Percentiles rank a stretch among this genome's conserved stretches.
phyloP scores from a whole-genome alignment of 1,140 invertebrate genomes.

The Calosoma granatense region DNA sequence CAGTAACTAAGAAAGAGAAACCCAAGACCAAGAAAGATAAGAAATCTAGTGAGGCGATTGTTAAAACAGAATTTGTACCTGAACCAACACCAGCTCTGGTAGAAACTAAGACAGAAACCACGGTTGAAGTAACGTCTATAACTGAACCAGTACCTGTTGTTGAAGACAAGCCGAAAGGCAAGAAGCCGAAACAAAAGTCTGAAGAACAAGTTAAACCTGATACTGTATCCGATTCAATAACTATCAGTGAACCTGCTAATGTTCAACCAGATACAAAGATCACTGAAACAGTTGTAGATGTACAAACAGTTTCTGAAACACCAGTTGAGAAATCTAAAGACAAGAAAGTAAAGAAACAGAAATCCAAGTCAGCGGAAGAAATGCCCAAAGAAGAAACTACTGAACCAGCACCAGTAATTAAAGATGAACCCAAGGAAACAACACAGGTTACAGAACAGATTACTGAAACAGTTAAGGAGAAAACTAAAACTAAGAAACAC shows the following conservation, averaged over 20 bases:
- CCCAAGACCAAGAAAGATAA: neutral
- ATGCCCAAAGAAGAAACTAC: neutral
- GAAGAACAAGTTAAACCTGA: neutral
- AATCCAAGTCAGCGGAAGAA: neutral
- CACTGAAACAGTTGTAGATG: neutral
- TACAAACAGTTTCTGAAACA: neutral
- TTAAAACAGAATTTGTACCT: neutral
- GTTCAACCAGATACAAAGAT: neutral
- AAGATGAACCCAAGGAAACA: neutral
- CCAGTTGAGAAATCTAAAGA: neutral
- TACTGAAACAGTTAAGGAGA: neutral
- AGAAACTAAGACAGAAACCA: neutral
- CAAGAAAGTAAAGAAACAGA: neutral
- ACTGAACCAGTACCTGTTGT: neutral
- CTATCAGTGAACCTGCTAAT: neutral
- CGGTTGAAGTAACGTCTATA: neutral
- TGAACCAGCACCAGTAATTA: neutral
- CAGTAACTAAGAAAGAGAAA: neutral
- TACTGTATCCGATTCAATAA: no score
- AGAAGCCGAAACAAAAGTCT: neutral
- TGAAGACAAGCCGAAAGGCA: neutral
- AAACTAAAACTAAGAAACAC: neutral
- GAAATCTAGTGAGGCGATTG: neutral
- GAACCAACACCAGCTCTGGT: no score
- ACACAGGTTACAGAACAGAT: neutral